Conservation (phyloP, 1,140 invertebrate genomes). For the Diprion similis region DNA sequence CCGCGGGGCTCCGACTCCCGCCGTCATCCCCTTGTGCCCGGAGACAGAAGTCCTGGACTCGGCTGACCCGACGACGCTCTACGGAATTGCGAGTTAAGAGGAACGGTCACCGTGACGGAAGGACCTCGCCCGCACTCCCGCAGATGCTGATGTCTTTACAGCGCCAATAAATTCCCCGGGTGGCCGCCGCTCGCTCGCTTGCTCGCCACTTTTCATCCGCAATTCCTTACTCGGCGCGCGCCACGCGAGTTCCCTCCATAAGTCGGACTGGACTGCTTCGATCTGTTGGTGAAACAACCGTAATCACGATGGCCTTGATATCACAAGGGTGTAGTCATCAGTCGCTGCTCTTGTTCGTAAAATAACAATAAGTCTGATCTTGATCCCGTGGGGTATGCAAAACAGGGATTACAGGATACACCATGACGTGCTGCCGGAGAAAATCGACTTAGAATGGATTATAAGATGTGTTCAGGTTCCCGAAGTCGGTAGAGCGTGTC, state of each 20-base stretch:
- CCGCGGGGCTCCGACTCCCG: too few species aligned
- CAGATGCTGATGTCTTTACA: conserved; percentile 2
- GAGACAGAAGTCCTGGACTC: conserved; percentile 10
- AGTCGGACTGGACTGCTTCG: too few species aligned
- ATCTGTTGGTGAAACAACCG: too few species aligned
- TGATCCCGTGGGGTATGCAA: too few species aligned
- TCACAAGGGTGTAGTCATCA: too few species aligned
- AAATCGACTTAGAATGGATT: background rate
- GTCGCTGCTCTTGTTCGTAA: too few species aligned
- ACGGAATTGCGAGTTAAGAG: background rate
- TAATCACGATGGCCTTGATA: too few species aligned
- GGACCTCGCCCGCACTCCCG: background rate
- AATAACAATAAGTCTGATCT: too few species aligned
- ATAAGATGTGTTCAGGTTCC: background rate
- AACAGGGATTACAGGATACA: too few species aligned
- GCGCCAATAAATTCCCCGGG: conserved; percentile 4
- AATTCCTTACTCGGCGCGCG: background rate
- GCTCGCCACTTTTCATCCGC: background rate
- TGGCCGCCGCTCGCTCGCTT: background rate
- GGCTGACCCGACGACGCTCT: conserved; percentile 14
- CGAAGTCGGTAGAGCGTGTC: background rate
- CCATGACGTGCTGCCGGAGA: too few species aligned
- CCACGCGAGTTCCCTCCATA: background rate
- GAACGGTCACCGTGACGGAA: background rate
- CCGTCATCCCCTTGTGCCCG: too few species aligned